phyloP scores from a whole-genome alignment of 2,797 vertebrate species.

The Tinamus major region DNA sequence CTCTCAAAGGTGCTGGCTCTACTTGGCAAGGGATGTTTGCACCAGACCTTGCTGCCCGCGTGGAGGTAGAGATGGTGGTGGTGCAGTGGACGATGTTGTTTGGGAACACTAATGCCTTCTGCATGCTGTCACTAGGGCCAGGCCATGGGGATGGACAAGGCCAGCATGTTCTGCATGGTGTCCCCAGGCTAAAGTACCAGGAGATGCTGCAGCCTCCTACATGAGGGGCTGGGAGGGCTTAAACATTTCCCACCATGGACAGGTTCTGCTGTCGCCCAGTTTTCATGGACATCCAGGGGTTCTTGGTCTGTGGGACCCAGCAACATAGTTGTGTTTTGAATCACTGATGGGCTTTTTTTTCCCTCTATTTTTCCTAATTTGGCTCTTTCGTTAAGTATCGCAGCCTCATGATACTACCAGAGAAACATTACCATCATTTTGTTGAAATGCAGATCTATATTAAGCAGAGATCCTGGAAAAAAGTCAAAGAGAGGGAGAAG shows the following conservation, averaged over 20 bases:
- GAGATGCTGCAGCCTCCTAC: neutral
- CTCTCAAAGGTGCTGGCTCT: neutral
- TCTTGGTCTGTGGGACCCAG: neutral
- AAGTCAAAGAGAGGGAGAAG: neutral
- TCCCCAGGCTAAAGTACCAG: neutral
- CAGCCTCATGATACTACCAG: neutral
- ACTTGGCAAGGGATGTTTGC: accelerated
- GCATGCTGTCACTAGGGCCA: neutral
- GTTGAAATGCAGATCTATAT: neutral
- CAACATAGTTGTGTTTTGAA: neutral
- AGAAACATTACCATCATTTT: neutral
- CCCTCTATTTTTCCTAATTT: neutral
- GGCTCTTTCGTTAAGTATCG: neutral
- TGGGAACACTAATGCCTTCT: neutral
- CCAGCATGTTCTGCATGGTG: neutral
- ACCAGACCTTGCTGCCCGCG: neutral
- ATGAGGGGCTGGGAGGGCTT: neutral
- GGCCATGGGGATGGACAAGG: neutral
- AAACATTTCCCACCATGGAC: neutral
- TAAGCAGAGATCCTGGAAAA: constrained; percentile 1
- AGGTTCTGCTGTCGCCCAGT: neutral
- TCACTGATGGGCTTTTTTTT: neutral
- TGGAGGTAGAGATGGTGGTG: accelerated
- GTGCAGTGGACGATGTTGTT: neutral
- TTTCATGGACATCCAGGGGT: neutral